Base-by-base conservation (phyloP, 2,888 invertebrate species). In the Xestia sexstrigata region DNA sequence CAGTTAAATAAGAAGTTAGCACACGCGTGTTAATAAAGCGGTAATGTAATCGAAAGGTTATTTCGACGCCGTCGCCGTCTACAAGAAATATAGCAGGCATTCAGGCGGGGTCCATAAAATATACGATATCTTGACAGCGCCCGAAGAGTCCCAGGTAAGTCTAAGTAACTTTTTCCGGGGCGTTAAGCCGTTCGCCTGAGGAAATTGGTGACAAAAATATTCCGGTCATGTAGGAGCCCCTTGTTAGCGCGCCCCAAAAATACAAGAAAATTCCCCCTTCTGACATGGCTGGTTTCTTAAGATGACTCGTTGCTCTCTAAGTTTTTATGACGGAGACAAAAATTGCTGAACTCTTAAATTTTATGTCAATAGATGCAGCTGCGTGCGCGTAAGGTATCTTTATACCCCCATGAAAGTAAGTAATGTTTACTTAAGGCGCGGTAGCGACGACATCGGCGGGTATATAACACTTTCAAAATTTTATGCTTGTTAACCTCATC, bases 121-220 rank as follows among this genome's bases (percentile, higher is more conserved):
- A 92, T 89, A 92, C 90, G 90, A 91, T 93, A 93, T 92, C 91
- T 92, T 92, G 92, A 93, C 93, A 92, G 88, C 91, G 80, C 87
- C 85, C 88, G 77, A 91, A 91, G 90, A 93, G 91, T 89, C 91
- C 90, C 93, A 94, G 94, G 94, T 95, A 94, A 93, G 92, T 93
- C 93, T 93, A 92, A 93, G 94, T 93, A 94, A 95, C 93, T 94
- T 95, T 94, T 93, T 93, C 91, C 90, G 92, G 91, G 85, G 92
- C 89, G 93, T 93, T 95, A 95, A 96, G 94, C 94, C 94, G 92
- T 94, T 94, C 93, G 92, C 92, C 93, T 92, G 92, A 93, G 94
- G 93, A 95, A 95, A 95, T 95, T 95, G 94, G 93, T 93, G 95
- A 94, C 94, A 93, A 94, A 95, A 95, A 95, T 96, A 96, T 96